Evolutionary conservation across 2,113 vertebrate species (phyloP), one percentile per base, ranked within the genome.

Genomic region (Tetraodon nigroviridis): DNA sequence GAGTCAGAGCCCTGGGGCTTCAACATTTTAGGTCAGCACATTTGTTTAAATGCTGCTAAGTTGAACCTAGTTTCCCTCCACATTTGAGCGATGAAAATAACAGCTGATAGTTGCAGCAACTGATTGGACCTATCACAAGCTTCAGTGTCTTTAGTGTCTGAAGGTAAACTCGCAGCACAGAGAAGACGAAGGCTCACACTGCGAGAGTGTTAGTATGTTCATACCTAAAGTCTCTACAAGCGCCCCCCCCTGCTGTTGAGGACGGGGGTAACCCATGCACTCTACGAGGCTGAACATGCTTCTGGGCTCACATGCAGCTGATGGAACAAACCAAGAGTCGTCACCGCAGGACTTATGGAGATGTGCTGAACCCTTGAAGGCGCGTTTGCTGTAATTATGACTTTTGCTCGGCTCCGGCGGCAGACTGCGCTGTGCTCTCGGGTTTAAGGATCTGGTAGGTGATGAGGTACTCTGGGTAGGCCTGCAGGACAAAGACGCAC

Each of bases 371-470:
- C 63, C 64, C 53, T 27, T 74, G 83, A 85, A 82, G 80, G 68
- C 72, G 68, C 68, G 62, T 51, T 16, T 42, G 4, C 12, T 46
- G 53, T 20, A 48, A 96, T 93, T 99, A 98, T 58, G 97, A 98
- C 88, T 99, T 98, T 86, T 98, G 97, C 77, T 98, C 96, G 1
- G 94, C 93, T 46, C 91, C 93, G 48, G 93, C 87, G 12, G 93
- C 84, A 11, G 91, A 87, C 90, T 95, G 93, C 51, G 94, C 90
- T n/a, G 92, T 88, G 53, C 92, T 94, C 77, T 99, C 96, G 0
- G 96, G 97, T 84, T 98, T 98, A 87, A 96, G 86, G 78, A 99
- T 99, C 92, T 98, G 97, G 70, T 99, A 98, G 0, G 95, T 97
- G 87, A 99, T 99, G 75, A 99, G 93, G 92, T 99, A 99, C 84